Percentiles rank a stretch among this genome's conserved stretches.
These are phyloP conservation scores for Pogonognathellus flavescens DNA, from an alignment of 1,140 invertebrate species.

Conservation along the genomic window DNA sequence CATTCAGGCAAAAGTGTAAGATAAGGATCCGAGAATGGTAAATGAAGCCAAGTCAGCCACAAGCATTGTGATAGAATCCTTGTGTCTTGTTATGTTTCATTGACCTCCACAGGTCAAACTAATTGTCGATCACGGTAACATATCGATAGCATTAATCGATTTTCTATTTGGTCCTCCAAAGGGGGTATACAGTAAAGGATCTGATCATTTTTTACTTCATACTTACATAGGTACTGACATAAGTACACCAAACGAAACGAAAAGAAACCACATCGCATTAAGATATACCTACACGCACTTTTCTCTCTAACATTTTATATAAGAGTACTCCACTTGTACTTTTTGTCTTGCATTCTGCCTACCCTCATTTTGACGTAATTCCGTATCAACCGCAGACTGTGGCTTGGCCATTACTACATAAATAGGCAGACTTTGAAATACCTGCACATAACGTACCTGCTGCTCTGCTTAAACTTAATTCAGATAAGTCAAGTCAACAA, in stretches of 20 bases:
- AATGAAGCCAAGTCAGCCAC: slow-evolving; percentile 17
- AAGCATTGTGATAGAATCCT: slow-evolving; percentile 31
- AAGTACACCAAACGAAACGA: slow-evolving; percentile 21
- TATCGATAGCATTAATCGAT: slow-evolving; percentile 64
- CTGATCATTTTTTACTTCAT: slow-evolving; percentile 36
- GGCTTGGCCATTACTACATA: slow-evolving; percentile 6
- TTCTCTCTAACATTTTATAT: background rate
- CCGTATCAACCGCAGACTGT: slow-evolving; percentile 38
- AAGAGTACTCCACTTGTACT: background rate
- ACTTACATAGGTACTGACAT: slow-evolving; percentile 14
- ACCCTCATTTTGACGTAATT: slow-evolving; percentile 34
- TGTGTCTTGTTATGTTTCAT: slow-evolving; percentile 48
- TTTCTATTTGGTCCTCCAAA: slow-evolving; percentile 64
- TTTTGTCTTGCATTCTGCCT: slow-evolving; percentile 1
- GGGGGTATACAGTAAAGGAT: slow-evolving; percentile 55
- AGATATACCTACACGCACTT: background rate
- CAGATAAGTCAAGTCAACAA: background rate
- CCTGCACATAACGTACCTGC: slow-evolving; percentile 9
- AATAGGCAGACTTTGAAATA: slow-evolving; percentile 11
- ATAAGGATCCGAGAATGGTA: slow-evolving; percentile 11
- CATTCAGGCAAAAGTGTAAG: background rate
- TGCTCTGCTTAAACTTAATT: background rate
- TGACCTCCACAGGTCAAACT: slow-evolving; percentile 62
- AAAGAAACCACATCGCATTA: slow-evolving; percentile 27
- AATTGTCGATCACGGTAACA: slow-evolving; percentile 56